Conservation (phyloP, 2,113 vertebrate species). For the Sphaerodactylus townsendi region DNA sequence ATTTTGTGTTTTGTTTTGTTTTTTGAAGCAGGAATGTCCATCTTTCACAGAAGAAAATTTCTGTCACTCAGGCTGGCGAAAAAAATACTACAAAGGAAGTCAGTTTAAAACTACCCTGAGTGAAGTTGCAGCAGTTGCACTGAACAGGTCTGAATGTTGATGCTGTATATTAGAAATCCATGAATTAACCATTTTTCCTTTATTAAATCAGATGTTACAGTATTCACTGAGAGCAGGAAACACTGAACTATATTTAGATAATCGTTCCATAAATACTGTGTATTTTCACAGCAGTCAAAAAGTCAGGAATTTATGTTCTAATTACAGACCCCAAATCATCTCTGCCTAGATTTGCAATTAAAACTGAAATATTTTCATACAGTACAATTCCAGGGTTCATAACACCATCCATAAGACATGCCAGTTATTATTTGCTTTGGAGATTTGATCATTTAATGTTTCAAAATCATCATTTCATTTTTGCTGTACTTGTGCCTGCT, state of each 20-base stretch:
- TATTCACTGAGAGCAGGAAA: conserved; percentile 67
- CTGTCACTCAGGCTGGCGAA: conserved; percentile 32
- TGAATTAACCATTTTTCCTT: conserved; percentile 59
- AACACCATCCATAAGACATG: conserved; percentile 63
- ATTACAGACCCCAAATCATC: conserved; percentile 73
- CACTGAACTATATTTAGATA: conserved; percentile 70
- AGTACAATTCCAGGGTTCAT: conserved; percentile 64
- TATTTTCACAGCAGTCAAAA: conserved; percentile 68
- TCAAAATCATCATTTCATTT: conserved; percentile 62
- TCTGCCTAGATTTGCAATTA: conserved; percentile 70
- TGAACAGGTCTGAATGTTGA: conserved; percentile 25
- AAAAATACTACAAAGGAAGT: conserved; percentile 39
- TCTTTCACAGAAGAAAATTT: conserved; percentile 46
- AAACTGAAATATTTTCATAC: conserved; percentile 75
- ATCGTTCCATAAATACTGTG: conserved; percentile 72
- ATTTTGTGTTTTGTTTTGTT: no score
- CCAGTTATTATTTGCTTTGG: conserved; percentile 59
- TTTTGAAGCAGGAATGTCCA: conserved; percentile 24
- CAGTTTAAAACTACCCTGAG: conserved; percentile 20
- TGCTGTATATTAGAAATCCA: conserved; percentile 49
- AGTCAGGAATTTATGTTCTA: conserved; percentile 70
- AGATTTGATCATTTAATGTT: conserved; percentile 67
- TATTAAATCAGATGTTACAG: conserved; percentile 68
- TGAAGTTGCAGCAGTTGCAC: conserved; percentile 25
- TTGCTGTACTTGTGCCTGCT: conserved; percentile 41